These are phyloP conservation scores for Prionailurus bengalensis DNA, from an alignment of 2,113 vertebrate species.

Conservation along the genomic window DNA sequence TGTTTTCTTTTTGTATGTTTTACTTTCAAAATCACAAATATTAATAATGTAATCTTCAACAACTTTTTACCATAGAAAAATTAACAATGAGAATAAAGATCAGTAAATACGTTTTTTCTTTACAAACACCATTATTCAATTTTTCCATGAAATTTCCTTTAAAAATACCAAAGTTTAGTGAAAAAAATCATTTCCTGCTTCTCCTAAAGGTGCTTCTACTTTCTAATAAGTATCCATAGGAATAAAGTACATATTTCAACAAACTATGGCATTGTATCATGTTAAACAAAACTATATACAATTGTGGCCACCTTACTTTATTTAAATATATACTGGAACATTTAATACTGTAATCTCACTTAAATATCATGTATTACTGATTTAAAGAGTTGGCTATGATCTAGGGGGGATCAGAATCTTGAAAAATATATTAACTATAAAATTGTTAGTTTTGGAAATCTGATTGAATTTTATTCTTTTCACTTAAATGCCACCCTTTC, in stretches of 20 bases:
- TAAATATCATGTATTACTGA: not conserved
- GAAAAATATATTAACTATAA: not conserved
- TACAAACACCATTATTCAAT: not conserved
- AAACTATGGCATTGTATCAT: not conserved
- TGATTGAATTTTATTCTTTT: not conserved
- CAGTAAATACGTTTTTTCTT: not conserved
- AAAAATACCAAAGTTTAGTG: not conserved
- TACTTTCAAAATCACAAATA: constrained; percentile 10
- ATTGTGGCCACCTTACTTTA: not conserved
- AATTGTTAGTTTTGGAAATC: not conserved
- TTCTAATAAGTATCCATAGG: not conserved
- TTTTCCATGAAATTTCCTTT: not conserved
- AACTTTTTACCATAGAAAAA: not conserved
- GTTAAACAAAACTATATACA: not conserved
- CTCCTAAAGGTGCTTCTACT: not conserved
- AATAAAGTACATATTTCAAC: not conserved
- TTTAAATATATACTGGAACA: not conserved
- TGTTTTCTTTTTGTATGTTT: not conserved
- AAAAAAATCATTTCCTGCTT: not conserved
- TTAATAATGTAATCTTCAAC: not conserved
- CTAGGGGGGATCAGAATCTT: not conserved
- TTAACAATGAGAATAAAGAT: not conserved
- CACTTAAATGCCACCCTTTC: not conserved
- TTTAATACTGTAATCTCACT: not conserved
- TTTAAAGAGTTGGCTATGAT: not conserved